Evolutionary conservation across 1,140 invertebrate species (phyloP), one percentile per base, ranked within the genome.

Genomic region (Temnothorax nylanderi): DNA sequence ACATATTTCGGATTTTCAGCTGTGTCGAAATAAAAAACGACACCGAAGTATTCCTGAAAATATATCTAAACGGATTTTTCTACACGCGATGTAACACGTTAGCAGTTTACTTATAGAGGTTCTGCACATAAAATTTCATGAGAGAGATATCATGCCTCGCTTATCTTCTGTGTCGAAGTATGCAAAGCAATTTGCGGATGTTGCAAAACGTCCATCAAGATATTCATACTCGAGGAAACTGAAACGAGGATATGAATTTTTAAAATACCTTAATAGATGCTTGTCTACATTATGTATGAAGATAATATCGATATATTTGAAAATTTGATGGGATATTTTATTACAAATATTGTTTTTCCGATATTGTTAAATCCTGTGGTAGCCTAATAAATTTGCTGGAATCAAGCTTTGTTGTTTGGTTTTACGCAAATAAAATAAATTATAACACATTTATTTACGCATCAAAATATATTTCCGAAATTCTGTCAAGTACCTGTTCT

Each of bases 181-280:
- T n/a, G 49, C 47, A 56, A 44, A 71, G 10, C 47, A 5, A 81
- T 81, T 56, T 81, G 65, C 21, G 64, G 32, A 41, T 54, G 47
- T 69, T 18, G 41, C 54, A 44, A 65, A 49, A 56, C 16, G 21
- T 51, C 47, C 21, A 21, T 54, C 34, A 41, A 69, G 21, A 81
- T 44, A 69, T 81, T 54, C 34, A 71, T 60, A 26, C 34, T 32
- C 8, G 10, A 80, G 47, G 6, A 77, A 49, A 62, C 11, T 54
- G 56, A 32, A 62, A 32, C 10, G 5, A 44, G 7, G 5, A 2
- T 6, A 54, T 80, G 5, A 44, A 71, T 44, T 41, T 71, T 56
- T 44, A 56, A 44, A n/a, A 56, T 3, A 10, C 2, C 16, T 81
- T 58, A 5, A 6, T 34, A 82, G 60, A 82, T 58, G 13, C 21